Evolutionary conservation across 2,797 vertebrate species (phyloP), one percentile per base, ranked within the genome.

Genomic region (Amazonetta brasiliensis): DNA sequence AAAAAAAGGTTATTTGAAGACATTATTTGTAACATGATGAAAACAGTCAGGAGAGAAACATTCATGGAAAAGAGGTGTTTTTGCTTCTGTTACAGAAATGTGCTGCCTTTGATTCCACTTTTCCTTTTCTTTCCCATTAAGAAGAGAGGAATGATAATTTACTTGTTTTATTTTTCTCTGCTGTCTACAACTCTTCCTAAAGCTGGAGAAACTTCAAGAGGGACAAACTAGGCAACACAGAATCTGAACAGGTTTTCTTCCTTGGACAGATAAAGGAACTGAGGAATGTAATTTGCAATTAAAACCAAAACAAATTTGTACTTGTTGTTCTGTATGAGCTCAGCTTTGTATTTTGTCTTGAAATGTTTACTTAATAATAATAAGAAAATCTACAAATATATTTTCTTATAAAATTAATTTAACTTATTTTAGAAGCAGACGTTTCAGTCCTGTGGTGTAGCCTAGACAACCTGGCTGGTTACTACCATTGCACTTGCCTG

Each of bases 301-400:
- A 77, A 85, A 95, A 85, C 37, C 50, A 69, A 83, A 81, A 81
- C 10, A 59, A 66, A 86, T 64, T 56, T 77, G 68, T 28, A 26
- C 19, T 84, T 77, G 55, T 33, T 33, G 44, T 39, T 92, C 31
- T 44, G 58, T 16, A 46, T 23, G 18, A 94, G 11, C 37, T 54
- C 56, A 46, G 64, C 28, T 67, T 82, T 90, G 22, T 90, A 31
- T 77, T 87, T 50, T 33, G 69, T 64, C 48, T 67, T 50, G 56
- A 84, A 37, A 3, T 17, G 43, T 58, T 77, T 60, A 9, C 25
- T 76, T 71, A 13, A 63, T 83, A 85, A 64, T 26, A 44, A 21
- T 3, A 18, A 25, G 5, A 22, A 7, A 58, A 46, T 41, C 5
- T 73, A n/a, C 84, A 75, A 21, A 12, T 6, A 0, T 15, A 0